These are phyloP conservation scores for Smittia aterrima DNA, from an alignment of 2,888 invertebrate genomes.

Conservation along the genomic window DNA sequence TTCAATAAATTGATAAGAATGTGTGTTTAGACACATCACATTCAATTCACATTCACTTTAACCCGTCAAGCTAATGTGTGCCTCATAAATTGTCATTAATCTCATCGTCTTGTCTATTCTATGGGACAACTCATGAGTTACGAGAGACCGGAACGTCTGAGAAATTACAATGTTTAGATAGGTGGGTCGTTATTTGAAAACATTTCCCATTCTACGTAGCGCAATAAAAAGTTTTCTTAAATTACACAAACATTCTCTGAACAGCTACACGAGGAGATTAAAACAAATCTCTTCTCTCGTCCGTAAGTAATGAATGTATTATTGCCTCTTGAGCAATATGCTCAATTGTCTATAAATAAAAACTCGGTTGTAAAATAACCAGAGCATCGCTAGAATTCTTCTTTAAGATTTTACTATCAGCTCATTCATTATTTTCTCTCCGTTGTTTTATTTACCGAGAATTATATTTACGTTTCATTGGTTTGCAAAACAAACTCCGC, in stretches of 20 bases:
- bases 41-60: too few relatives aligned
- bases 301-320: not conserved
- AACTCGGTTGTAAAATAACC: not conserved
- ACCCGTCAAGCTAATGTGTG: too few relatives aligned
- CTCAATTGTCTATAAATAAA: constrained; percentile 1
- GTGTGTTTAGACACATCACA: too few relatives aligned
- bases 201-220: not conserved
- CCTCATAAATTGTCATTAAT: too few relatives aligned
- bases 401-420: not conserved
- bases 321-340: not conserved
- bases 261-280: not conserved
- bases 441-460: not conserved
- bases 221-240: not conserved
- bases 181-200: too few relatives aligned
- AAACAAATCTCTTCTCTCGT: not conserved
- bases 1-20: too few relatives aligned
- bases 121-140: too few relatives aligned
- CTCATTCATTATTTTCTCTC: not conserved
- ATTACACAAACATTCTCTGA: not conserved
- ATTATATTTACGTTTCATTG: not conserved
- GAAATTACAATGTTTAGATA: too few relatives aligned
- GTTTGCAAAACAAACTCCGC: not conserved
- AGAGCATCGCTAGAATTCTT: too few relatives aligned
- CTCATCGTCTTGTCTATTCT: too few relatives aligned
- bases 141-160: too few relatives aligned